These are phyloP conservation scores for Lycia hirtaria DNA, from an alignment of 2,888 invertebrate species.

Conservation along the genomic window DNA sequence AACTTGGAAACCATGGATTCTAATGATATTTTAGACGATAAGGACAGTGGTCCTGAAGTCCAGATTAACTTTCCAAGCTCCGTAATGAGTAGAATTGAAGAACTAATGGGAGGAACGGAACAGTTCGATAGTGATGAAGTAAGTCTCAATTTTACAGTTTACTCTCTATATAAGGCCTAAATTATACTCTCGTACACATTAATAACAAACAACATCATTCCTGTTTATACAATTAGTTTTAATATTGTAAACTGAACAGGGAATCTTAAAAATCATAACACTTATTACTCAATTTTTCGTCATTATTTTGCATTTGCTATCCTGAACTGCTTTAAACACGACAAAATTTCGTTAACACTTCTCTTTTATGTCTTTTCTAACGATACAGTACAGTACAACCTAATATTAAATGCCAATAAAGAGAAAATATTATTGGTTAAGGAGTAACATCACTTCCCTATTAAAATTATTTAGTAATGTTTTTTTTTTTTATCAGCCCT, in stretches of 20 bases:
- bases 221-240: background rate
- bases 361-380: no score
- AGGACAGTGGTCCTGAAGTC: conserved; percentile 76
- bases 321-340: no score
- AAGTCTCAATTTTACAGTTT: conserved; percentile 35
- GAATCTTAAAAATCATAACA: background rate
- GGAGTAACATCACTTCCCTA: no score
- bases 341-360: no score
- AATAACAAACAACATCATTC: background rate
- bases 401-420: no score
- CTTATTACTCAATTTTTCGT: background rate
- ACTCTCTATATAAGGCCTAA: conserved; percentile 88
- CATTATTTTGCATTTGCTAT: background rate
- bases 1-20: conserved; percentile 63
- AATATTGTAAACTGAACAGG: background rate
- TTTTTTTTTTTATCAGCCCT: no score
- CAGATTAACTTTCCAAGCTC: conserved; percentile 91
- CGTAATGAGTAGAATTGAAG: conserved; percentile 95
- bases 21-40: conserved; percentile 69
- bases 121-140: conserved; percentile 91
- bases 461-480: no score
- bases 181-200: background rate
- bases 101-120: conserved; percentile 96
- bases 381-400: no score
- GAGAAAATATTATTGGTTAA: no score